Base-by-base conservation (phyloP, 2,797 vertebrate species). In the Ispidina lecontei region DNA sequence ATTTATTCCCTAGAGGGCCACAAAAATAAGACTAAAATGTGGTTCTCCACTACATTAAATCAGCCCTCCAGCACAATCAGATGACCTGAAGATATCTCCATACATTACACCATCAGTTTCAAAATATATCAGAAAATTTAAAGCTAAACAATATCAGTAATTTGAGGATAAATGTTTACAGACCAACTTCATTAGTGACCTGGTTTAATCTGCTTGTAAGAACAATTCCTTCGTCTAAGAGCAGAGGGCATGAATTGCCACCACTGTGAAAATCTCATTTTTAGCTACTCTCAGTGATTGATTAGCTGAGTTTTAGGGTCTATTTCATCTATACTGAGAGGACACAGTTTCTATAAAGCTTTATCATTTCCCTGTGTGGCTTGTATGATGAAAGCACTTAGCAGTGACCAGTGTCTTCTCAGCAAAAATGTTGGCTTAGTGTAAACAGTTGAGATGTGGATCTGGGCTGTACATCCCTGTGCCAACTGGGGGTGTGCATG, bases 301-400 rank as follows among this genome's bases (percentile, higher is more conserved):
- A 82, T 58, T 82, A n/a, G 26, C 56, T 77, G 33, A 33, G 43
- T 29, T 92, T 87, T 60, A 76, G 64, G 73, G 41, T 68, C 47
- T 54, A 67, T 91, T 94, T 84, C 20, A 86, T 70, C 58, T 84
- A 19, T 41, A 81, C 68, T 79, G 76, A 91, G 64, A 91, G n/a
- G 56, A 64, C 0, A 0, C 93, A 60, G 43, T 17, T 76, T 80
- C 75, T 87, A 12, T 72, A 65, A 90, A 59, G 39, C 67, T 89
- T 76, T 54, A 74, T 73, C 88, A 82, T 64, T 91, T 90, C 60
- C 78, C 60, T 58, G 15, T 54, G 49, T 39, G 56, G 49, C 29
- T 87, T 87, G 64, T 28, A 64, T 51, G 70, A 93, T 73, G 46
- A 92, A 91, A 60, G 43, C 68, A 79, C 8, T 81, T 84, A 4